Conservation (phyloP, 2,113 vertebrate species). For the Panurus biarmicus region DNA sequence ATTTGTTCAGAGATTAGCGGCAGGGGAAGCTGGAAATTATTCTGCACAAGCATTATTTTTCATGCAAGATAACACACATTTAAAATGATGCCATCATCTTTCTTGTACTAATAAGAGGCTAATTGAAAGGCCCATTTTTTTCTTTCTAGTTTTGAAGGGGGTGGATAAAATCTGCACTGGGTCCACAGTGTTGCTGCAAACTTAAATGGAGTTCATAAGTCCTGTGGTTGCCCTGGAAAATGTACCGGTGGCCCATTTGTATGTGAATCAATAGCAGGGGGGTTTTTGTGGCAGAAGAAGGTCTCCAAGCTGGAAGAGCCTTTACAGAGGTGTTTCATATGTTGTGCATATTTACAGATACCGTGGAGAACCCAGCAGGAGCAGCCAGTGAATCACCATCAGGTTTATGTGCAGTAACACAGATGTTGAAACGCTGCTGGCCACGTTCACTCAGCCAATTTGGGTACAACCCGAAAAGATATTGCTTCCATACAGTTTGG, state of each 20-base stretch:
- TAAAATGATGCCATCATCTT: conserved; percentile 22
- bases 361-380: neutral
- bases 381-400: neutral
- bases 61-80: neutral
- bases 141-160: neutral
- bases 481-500: neutral
- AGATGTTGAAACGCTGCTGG: neutral
- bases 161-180: neutral
- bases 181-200: neutral
- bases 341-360: neutral
- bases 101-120: neutral
- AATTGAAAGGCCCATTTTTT: neutral
- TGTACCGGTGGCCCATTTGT: neutral
- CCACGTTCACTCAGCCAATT: neutral
- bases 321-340: conserved; percentile 34
- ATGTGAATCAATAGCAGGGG: neutral
- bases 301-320: neutral
- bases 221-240: neutral
- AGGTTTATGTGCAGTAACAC: neutral
- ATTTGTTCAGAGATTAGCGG: neutral
- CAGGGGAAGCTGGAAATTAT: neutral
- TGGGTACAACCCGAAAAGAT: neutral
- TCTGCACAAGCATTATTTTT: neutral
- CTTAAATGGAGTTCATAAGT: neutral
- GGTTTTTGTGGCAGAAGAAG: neutral